Evolutionary conservation across 2,888 invertebrate genomes (phyloP).

Genomic region (Cosmopolites sordidus): DNA sequence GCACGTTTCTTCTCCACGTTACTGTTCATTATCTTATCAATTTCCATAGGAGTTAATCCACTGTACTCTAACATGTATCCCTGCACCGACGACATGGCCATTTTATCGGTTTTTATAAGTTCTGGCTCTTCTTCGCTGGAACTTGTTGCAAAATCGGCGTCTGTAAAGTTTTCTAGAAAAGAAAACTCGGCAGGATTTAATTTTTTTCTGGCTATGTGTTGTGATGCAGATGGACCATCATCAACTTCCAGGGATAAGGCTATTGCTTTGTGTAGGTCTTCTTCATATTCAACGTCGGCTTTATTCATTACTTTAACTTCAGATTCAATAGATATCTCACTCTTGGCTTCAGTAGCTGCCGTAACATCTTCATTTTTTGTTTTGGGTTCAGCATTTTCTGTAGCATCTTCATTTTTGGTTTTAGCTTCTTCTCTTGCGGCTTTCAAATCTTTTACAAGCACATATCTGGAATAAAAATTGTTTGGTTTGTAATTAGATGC

Average conservation of each 20-base stretch:
- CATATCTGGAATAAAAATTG: slow-evolving; percentile 51
- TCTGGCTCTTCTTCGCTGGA: slow-evolving; percentile 38
- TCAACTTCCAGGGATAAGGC: slow-evolving; percentile 54
- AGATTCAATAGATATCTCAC: background rate
- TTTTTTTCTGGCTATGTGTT: slow-evolving; percentile 4
- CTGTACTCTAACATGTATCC: slow-evolving; percentile 73
- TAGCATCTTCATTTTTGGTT: slow-evolving; percentile 27
- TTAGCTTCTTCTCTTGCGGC: slow-evolving; percentile 56
- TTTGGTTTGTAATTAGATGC: background rate
- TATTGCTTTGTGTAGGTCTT: slow-evolving; percentile 58
- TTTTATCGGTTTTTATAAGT: slow-evolving; percentile 33
- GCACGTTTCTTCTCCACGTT: background rate
- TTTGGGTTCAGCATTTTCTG: slow-evolving; percentile 21
- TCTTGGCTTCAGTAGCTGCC: background rate
- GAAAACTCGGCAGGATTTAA: slow-evolving; percentile 40
- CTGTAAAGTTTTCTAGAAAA: slow-evolving; percentile 40
- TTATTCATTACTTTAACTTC: slow-evolving; percentile 26
- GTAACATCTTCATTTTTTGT: background rate
- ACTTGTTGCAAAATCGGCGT: slow-evolving; percentile 37
- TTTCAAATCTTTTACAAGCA: slow-evolving; percentile 67
- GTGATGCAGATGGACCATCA: background rate
- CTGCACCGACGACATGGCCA: slow-evolving; percentile 59
- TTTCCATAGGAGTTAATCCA: slow-evolving; percentile 67
- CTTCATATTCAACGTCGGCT: slow-evolving; percentile 39
- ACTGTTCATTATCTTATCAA: slow-evolving; percentile 51